Evolutionary conservation across 2,113 vertebrate species (phyloP), one percentile per base, ranked within the genome.

Genomic region (Heterochromis multidens): DNA sequence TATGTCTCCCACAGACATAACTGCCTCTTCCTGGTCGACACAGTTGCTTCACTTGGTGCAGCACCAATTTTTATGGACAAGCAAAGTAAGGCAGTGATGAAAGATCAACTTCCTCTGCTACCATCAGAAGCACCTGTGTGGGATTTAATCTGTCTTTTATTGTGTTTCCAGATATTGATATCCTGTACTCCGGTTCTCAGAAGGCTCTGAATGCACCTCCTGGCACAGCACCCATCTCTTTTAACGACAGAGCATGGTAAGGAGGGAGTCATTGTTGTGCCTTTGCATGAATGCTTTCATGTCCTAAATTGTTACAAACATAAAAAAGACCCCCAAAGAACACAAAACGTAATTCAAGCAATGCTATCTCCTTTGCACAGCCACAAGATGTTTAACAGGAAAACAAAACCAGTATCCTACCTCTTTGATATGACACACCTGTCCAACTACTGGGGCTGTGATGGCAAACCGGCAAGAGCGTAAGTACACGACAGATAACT

Each of bases 41-140:
- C 97, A 0, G 99, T 99, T 25, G 99, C 98, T 2, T 99, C 99
- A 0, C 95, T 99, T 0, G 98, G 98, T 2, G 99, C 98, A 40
- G 88, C 94, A 37, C 98, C 99, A 14, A 91, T 99, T 89, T 95
- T 97, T 94, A 99, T 99, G 99, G 99, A 99, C 94, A 96, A 96
- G 81, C 98, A 99, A 94, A 98, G 99, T 99, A 95, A 96, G 95
- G 14, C 27, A 58, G 31, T 16, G 2, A 78, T 35, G 4, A 80
- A 77, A 70, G 35, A 77, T 54, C 49, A 10, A 52, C n/a, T 27
- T 59, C 23, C 14, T 49, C 7, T 49, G 23, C 4, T 40, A 27
- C 10, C 12, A 2, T 61, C 17, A 17, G 7, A 61, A 7, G 29
- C 16, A 10, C 17, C 58, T 11, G 7, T 35, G 12, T 81, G 31